phyloP scores from a whole-genome alignment of 2,797 vertebrate species.

The Oceanodroma leucorhoa region DNA sequence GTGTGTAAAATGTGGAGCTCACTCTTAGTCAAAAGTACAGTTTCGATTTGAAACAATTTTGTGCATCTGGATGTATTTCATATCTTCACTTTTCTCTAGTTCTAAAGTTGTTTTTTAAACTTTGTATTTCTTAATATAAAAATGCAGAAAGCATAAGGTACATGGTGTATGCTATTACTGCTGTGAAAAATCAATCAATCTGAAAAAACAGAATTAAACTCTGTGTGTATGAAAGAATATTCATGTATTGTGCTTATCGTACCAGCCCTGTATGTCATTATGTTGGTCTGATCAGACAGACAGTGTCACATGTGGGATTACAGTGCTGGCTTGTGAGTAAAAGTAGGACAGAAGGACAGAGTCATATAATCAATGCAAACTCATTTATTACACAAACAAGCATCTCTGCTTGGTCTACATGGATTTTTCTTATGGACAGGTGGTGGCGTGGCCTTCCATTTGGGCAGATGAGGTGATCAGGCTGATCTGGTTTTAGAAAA shows the following conservation, averaged over 20 bases:
- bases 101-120: not conserved
- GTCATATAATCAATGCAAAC: not conserved
- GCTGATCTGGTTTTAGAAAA: not conserved
- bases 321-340: not conserved
- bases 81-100: not conserved
- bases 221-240: not conserved
- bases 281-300: not conserved
- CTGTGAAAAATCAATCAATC: not conserved
- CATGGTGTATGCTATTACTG: not conserved
- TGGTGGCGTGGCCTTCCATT: fast-evolving
- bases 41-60: not conserved
- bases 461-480: not conserved
- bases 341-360: not conserved
- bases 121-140: not conserved
- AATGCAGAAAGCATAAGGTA: not conserved
- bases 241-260: not conserved
- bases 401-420: not conserved
- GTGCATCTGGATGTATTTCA: not conserved
- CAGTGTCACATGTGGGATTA: not conserved
- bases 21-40: not conserved
- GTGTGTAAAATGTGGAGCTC: not conserved
- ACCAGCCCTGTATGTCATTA: not conserved
- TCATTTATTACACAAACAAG: not conserved
- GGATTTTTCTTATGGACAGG: not conserved
- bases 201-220: not conserved